A percentile compares a stretch with the other conserved stretches of the same genome.
Conservation (phyloP, 2,888 invertebrate species). For the Andrena praecox region DNA sequence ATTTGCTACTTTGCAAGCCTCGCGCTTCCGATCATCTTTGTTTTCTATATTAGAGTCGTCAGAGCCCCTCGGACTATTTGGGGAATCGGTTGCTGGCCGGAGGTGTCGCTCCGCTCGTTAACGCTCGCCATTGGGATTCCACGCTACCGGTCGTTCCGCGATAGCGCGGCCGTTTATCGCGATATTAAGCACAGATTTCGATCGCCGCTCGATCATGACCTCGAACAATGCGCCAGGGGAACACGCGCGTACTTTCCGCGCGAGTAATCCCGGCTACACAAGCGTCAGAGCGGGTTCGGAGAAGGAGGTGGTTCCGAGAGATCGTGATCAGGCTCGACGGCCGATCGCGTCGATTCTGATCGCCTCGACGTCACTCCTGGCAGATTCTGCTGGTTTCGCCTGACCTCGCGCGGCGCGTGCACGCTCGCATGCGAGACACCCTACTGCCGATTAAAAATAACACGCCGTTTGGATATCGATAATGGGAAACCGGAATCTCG, state of each 20-base stretch:
- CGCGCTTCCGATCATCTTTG: too few relatives aligned
- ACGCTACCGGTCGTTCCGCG: too few relatives aligned
- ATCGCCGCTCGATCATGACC: conserved; percentile 50
- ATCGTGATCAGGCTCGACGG: background rate
- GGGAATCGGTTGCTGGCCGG: too few relatives aligned
- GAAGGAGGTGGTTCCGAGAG: background rate
- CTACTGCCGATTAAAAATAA: background rate
- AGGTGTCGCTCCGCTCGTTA: too few relatives aligned
- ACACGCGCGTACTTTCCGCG: conserved; percentile 8
- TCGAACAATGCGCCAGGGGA: conserved; percentile 44
- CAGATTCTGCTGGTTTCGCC: conserved; percentile 4
- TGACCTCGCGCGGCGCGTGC: background rate
- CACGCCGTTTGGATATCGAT: background rate
- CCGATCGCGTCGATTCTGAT: background rate
- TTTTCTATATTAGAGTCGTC: too few relatives aligned
- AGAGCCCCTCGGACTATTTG: too few relatives aligned
- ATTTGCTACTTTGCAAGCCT: too few relatives aligned
- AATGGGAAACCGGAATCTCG: too few relatives aligned
- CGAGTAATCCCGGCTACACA: background rate
- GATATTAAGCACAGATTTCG: conserved; percentile 29
- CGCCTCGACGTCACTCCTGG: background rate
- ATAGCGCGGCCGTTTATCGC: conserved; percentile 28
- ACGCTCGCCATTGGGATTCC: too few relatives aligned
- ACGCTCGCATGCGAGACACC: background rate
- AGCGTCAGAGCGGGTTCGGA: background rate